These are phyloP conservation scores for Jaculus jaculus DNA, from an alignment of 2,113 vertebrate species.

Conservation along the genomic window DNA sequence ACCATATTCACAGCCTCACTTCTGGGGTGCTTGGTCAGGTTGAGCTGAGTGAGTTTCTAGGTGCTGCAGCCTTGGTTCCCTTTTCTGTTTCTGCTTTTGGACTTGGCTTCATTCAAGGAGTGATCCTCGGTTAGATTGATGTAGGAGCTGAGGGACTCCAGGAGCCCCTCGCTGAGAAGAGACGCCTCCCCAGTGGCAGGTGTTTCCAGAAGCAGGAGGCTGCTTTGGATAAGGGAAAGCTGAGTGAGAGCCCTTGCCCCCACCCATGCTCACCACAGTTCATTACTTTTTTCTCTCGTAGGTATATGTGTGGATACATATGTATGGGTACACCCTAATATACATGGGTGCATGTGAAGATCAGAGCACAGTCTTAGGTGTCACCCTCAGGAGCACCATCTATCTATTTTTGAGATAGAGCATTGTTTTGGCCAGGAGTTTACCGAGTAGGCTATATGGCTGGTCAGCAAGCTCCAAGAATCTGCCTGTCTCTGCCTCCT, in stretches of 20 bases:
- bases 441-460: too few relatives aligned
- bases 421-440: too few relatives aligned
- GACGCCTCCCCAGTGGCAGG: constrained; percentile 71
- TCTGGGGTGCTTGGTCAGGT: background rate
- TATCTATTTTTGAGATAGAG: too few relatives aligned
- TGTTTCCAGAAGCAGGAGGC: constrained; percentile 81
- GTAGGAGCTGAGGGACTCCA: constrained; percentile 91
- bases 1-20: background rate
- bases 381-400: too few relatives aligned
- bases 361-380: too few relatives aligned
- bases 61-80: constrained; percentile 67
- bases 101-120: background rate
- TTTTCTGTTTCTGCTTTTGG: background rate
- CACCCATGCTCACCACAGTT: background rate
- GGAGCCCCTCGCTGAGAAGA: constrained; percentile 90
- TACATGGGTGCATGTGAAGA: too few relatives aligned
- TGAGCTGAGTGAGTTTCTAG: constrained; percentile 43
- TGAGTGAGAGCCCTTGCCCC: background rate
- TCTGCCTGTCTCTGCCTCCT: too few relatives aligned
- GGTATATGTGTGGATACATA: too few relatives aligned
- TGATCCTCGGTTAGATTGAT: constrained; percentile 86
- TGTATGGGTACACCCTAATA: too few relatives aligned
- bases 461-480: too few relatives aligned
- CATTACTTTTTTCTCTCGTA: background rate
- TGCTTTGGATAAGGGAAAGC: constrained; percentile 77